Percentiles rank a stretch among this genome's conserved stretches.
Evolutionary conservation across 2,113 vertebrate species (phyloP).

Genomic region (Phainopepla nitens): DNA sequence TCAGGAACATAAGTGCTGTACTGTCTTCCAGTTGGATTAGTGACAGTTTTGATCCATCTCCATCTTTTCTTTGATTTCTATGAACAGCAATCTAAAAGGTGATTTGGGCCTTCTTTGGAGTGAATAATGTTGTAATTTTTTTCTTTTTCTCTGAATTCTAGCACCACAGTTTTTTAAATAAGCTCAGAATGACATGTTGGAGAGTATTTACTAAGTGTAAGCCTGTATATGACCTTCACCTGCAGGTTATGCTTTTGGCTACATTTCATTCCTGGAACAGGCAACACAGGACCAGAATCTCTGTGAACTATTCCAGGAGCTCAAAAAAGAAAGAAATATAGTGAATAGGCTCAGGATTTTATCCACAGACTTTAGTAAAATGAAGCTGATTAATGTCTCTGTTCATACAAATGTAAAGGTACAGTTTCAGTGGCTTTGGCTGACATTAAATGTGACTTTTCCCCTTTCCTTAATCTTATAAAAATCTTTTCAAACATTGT

Average conservation of each 20-base stretch:
- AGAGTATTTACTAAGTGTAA: not conserved
- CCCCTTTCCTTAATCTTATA: not conserved
- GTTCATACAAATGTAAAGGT: not conserved
- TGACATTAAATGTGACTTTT: not conserved
- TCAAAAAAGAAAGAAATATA: not conserved
- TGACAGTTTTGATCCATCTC: not conserved
- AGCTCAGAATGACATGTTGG: not conserved
- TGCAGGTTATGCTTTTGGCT: not conserved
- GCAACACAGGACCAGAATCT: not conserved
- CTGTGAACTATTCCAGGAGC: not conserved
- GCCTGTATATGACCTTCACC: not conserved
- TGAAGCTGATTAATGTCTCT: not conserved
- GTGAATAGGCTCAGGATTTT: not conserved
- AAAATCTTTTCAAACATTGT: not conserved
- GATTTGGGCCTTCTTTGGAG: not conserved
- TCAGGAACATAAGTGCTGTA: fast-evolving
- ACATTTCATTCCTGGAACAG: not conserved
- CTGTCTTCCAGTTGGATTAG: not conserved
- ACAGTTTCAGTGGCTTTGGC: not conserved
- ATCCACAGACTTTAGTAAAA: not conserved
- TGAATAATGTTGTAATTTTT: not conserved
- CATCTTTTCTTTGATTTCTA: not conserved
- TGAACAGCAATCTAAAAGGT: not conserved
- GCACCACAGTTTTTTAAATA: not conserved
- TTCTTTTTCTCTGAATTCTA: not conserved